Base-by-base conservation (phyloP, 1,140 invertebrate species). In the Tetraneura akinire region DNA sequence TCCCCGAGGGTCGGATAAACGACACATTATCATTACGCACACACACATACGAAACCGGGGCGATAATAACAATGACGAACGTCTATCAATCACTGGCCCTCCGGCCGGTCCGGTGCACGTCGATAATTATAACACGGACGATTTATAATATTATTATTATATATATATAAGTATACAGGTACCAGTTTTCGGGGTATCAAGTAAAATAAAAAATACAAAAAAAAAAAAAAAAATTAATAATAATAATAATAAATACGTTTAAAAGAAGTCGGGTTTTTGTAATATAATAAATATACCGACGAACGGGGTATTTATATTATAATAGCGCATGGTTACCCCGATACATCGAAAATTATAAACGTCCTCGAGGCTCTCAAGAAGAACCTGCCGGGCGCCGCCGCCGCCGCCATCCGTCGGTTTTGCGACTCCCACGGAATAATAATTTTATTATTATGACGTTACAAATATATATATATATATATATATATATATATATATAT, bases 21-120 rank as follows among this genome's bases (percentile, higher is more conserved):
- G 74, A 78, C 74, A 62, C 74, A 62, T 78, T 78, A 76, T 76
- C 73, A 76, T 76, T 76, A 60, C 71, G 42, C 32, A 32, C 32
- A 14, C 49, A 53, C 71, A 55, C 71, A 51, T 42, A 16, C 13
- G 21, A 47, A 23, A 21, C 49, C 71, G 26, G 71, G 71, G 71
- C 71, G 49, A 78, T 78, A 62, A 62, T 78, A 78, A 78, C 74
- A 62, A 78, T 78, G 74, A 78, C 74, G 74, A 78, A 78, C 74
- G 74, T 78, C 74, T 78, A 78, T 78, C 74, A 78, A 78, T 78
- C 74, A 78, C 74, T 32, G 16, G 74, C 74, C 74, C 74, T 78
- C 55, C 21, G 74, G 74, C 74, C 55, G 55, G 51, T 76, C 73
- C 74, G 74, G 74, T 62, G 74, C 74, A 78, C 74, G 74, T 78